A percentile compares a stretch with the other conserved stretches of the same genome.
These are phyloP conservation scores for Tinamus guttatus DNA, from an alignment of 2,113 vertebrate genomes.

Conservation along the genomic window DNA sequence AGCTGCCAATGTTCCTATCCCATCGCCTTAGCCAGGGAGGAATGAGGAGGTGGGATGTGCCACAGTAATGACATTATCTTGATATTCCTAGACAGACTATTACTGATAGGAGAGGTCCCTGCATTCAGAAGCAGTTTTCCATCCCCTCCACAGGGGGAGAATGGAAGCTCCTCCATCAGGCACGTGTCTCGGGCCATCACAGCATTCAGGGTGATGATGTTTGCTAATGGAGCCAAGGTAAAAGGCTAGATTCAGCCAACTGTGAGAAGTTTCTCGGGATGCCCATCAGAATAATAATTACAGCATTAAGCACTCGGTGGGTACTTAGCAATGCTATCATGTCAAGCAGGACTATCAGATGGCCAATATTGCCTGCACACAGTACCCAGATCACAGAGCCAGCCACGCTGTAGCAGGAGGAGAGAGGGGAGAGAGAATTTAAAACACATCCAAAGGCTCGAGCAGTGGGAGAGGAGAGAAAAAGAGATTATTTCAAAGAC, in stretches of 20 bases:
- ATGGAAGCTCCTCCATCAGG: not conserved
- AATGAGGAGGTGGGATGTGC: not conserved
- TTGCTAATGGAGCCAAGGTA: conserved; percentile 30
- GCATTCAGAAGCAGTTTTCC: not conserved
- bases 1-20: not conserved
- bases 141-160: rapidly evolving
- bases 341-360: not conserved
- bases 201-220: not conserved
- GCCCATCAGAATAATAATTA: conserved; percentile 46
- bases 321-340: not conserved
- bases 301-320: not conserved
- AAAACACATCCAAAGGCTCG: not conserved
- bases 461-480: not conserved
- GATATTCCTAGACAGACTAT: not conserved
- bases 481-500: not conserved
- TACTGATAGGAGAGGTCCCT: not conserved
- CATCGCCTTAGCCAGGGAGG: not conserved
- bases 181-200: not conserved
- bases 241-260: conserved; percentile 11
- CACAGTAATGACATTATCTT: not conserved
- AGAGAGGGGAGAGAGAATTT: not conserved
- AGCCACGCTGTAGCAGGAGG: rapidly evolving
- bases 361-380: not conserved
- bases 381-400: not conserved
- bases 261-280: not conserved